Conservation (phyloP, 2,113 vertebrate species). For the Sebastes fasciatus region DNA sequence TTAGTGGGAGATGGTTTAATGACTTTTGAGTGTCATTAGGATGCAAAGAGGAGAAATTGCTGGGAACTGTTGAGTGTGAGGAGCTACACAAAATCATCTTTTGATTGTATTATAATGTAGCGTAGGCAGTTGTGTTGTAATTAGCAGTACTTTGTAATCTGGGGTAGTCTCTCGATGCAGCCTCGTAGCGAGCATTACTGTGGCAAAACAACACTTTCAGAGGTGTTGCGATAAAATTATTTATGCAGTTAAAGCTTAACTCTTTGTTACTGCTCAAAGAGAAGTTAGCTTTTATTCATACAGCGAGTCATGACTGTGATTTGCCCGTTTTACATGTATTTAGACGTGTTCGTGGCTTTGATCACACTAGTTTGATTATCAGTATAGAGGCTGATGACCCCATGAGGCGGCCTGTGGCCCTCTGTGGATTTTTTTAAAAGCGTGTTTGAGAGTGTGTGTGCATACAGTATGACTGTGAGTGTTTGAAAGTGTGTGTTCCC, state of each 20-base stretch:
- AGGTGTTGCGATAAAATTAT: conserved; percentile 11
- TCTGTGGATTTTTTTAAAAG: conserved; percentile 25
- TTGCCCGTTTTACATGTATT: conserved; percentile 8
- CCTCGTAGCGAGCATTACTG: conserved; percentile 25
- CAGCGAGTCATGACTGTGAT: not conserved
- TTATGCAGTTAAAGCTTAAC: conserved; percentile 21
- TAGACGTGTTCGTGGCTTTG: conserved; percentile 35
- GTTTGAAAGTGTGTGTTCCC: conserved; percentile 73
- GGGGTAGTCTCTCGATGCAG: conserved; percentile 25
- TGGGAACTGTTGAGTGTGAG: conserved; percentile 41
- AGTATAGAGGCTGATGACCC: conserved; percentile 23
- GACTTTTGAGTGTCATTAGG: conserved; percentile 62
- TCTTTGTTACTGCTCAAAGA: conserved; percentile 19
- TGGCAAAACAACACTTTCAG: conserved; percentile 46
- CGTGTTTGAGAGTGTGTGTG: conserved; percentile 40
- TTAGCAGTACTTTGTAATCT: conserved; percentile 57
- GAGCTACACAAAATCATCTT: conserved; percentile 61
- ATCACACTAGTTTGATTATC: conserved; percentile 21
- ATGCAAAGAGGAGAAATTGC: conserved; percentile 54
- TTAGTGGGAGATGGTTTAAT: conserved; percentile 60
- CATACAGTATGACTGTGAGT: conserved; percentile 51
- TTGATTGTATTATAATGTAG: conserved; percentile 70
- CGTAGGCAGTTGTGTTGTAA: conserved; percentile 54
- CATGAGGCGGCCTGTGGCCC: not conserved
- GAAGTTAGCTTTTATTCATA: conserved; percentile 28